A percentile compares a stretch with the other conserved stretches of the same genome.
Evolutionary conservation across 2,888 invertebrate genomes (phyloP).

Genomic region (Drosophila diplacantha): DNA sequence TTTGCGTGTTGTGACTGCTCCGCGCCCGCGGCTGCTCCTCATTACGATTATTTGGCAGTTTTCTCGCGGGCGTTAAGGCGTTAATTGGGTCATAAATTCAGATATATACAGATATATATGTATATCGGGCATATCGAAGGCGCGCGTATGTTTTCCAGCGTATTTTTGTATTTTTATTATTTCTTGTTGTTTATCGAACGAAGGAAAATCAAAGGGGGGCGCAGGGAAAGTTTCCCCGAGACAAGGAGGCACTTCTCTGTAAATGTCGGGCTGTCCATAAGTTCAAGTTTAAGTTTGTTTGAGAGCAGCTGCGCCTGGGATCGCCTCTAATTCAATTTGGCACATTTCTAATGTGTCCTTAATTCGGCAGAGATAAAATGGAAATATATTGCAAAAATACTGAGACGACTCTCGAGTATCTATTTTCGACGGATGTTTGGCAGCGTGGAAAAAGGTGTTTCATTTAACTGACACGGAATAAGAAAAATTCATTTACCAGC

Average conservation of each 20-base stretch:
- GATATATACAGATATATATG: slow-evolving; percentile 10
- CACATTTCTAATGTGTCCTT: slow-evolving; percentile 25
- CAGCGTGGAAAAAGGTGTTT: slow-evolving; percentile 60
- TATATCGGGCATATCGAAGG: background rate
- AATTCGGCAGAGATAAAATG: slow-evolving; percentile 17
- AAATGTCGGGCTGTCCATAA: slow-evolving; percentile 24
- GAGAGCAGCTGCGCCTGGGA: slow-evolving; percentile 11
- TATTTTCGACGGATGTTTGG: slow-evolving; percentile 20
- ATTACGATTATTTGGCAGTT: slow-evolving; percentile 50
- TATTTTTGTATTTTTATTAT: slow-evolving; percentile 49
- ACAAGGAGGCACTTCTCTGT: slow-evolving; percentile 30
- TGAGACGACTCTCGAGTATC: slow-evolving; percentile 5
- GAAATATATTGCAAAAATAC: slow-evolving; percentile 12
- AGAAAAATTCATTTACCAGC: slow-evolving; percentile 44
- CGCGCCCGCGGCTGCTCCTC: slow-evolving; percentile 13
- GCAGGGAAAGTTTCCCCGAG: slow-evolving; percentile 21
- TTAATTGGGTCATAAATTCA: slow-evolving; percentile 69
- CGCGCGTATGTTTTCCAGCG: slow-evolving; percentile 55
- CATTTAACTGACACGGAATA: slow-evolving; percentile 55
- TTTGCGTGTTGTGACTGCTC: slow-evolving; percentile 28
- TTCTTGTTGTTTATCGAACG: slow-evolving; percentile 36
- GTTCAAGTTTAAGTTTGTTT: slow-evolving; percentile 67
- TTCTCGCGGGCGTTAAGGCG: slow-evolving; percentile 58
- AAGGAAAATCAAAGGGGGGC: slow-evolving; percentile 4
- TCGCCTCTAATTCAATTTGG: slow-evolving; percentile 5